Base-by-base conservation (phyloP, 2,888 invertebrate genomes). In the Nomada hirtipes region DNA sequence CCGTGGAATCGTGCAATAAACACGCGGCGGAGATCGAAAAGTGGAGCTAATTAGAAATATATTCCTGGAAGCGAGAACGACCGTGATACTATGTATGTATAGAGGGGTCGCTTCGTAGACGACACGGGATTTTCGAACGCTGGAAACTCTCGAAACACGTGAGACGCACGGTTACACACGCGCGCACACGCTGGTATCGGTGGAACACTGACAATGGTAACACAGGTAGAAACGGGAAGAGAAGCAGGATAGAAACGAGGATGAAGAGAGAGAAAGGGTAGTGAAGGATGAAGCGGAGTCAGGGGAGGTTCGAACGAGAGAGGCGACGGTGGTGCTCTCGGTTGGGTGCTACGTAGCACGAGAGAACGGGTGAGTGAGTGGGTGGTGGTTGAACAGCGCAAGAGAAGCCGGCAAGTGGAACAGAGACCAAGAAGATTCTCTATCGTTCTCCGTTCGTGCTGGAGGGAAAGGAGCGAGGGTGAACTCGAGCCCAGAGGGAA, bases 41-140 rank as follows among this genome's bases (percentile, higher is more conserved):
- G 83, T 90, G 87, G 85, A 89, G 90, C 89, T 90, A 92, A 92
- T 92, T 92, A 92, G 89, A 89, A 90, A 91, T 88, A 86, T 79
- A 90, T 89, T 89, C 85, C 86, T 69, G 86, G 82, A 77, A 86
- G 86, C 82, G 84, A 72, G 85, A 84, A 60, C 36, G 82, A 61
- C 63, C 70, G 80, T 73, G 50, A 26, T 20, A 26, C 44, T 20
- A 20, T 4, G 36, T 7, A 7, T 7, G 36, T 36, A 36, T 1
- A 60, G 72, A 75, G 83, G 76, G 74, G 80, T 70, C 36, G 69
- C 15, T 23, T 36, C 53, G 65, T 53, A 63, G 67, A 63, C 75
- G 57, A 68, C 18, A 50, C 53, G 61, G 73, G 69, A 69, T 4
- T 68, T 4, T 63, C 61, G 50, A 57, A 36, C 65, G 26, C 11